A percentile compares a stretch with the other conserved stretches of the same genome.
These are phyloP conservation scores for Conopomorpha cramerella DNA, from an alignment of 1,140 invertebrate genomes.

Conservation along the genomic window DNA sequence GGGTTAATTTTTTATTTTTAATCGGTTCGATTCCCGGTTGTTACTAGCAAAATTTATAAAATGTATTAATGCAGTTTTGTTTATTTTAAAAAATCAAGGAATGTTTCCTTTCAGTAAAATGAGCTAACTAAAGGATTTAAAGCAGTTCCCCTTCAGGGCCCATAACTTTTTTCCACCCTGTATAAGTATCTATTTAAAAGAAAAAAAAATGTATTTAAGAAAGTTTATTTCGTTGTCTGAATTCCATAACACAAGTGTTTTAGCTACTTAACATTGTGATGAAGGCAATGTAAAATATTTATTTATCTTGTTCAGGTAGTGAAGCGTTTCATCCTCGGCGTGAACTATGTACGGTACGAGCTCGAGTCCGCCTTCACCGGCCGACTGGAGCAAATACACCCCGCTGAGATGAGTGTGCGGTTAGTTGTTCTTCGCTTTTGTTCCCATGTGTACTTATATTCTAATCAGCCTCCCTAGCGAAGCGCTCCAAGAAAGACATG, in stretches of 20 bases:
- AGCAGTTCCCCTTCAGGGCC: too few relatives aligned
- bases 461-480: too few relatives aligned
- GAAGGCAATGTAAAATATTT: not conserved
- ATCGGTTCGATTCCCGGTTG: too few relatives aligned
- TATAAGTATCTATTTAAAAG: too few relatives aligned
- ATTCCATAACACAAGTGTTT: not conserved
- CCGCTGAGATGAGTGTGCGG: slow-evolving; percentile 31
- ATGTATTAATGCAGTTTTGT: too few relatives aligned
- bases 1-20: too few relatives aligned
- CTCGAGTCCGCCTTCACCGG: slow-evolving; percentile 30
- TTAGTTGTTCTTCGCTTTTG: slow-evolving; percentile 6
- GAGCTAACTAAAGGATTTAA: too few relatives aligned
- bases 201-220: not conserved
- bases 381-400: slow-evolving; percentile 46
- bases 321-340: slow-evolving; percentile 38
- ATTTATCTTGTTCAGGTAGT: slow-evolving; percentile 18
- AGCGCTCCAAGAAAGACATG: too few relatives aligned
- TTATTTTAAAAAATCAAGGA: too few relatives aligned
- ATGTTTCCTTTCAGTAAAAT: too few relatives aligned
- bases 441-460: not conserved
- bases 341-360: slow-evolving; percentile 45
- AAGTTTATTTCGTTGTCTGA: not conserved
- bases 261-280: not conserved
- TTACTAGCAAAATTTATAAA: too few relatives aligned
- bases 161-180: too few relatives aligned